Evolutionary conservation across 2,888 invertebrate genomes (phyloP), one percentile per base, ranked within the genome.

Genomic region (Pemphredon lugubris): DNA sequence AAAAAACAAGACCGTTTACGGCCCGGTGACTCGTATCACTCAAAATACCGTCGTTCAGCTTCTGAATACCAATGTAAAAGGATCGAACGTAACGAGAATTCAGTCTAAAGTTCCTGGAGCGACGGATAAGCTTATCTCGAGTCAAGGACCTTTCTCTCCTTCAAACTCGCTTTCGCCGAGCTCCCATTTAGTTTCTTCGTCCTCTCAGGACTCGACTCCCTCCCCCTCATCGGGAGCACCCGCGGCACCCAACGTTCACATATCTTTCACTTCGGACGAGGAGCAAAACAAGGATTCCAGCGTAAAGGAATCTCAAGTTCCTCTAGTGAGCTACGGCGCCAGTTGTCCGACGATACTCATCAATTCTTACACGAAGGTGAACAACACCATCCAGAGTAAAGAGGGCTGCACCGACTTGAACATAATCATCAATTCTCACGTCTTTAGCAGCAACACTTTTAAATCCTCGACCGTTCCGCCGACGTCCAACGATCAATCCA

Each of bases 321-420:
- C 73, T 0, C 0, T 65, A 18, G 58, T 63, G 0, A 55, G 65
- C 1, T 61, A 77, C 0, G 78, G 77, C 2, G 54, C 70, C 0
- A 86, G 84, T 23, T 90, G 90, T 39, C 90, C 90, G 0, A 89
- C 88, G 0, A 89, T 90, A 2, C 82, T 85, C 61, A 90, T 90
- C n/a, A 89, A 89, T 54, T 86, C 88, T 0, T 86, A 87, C 30
- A 90, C 89, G 0, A 82, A 83, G 11, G 85, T 90, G 2, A 90
- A 90, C 18, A 90, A 89, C 44, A 89, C 88, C 0, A 83, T 90
- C 4, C 91, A 92, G 83, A 92, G 91, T 47, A 93, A 94, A 85
- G 92, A 93, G 79, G 93, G 92, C 2, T 94, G 94, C 79, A 93
- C 93, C 0, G 94, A 94, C 89, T 88, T 94, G 67, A 94, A 93